These are phyloP conservation scores for Chaetops frenatus DNA, from an alignment of 2,113 vertebrate genomes.

Conservation along the genomic window DNA sequence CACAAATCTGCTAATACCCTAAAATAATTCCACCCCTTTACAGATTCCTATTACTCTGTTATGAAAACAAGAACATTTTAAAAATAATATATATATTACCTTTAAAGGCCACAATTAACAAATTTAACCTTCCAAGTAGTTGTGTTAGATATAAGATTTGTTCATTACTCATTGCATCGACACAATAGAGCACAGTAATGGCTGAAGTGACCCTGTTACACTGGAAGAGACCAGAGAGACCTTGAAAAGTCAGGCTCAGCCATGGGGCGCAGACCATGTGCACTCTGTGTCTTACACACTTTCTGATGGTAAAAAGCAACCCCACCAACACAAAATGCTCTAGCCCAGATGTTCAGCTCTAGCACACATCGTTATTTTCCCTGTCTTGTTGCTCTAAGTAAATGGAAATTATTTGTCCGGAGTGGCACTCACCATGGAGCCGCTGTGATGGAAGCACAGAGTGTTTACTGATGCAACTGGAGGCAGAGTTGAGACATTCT, in stretches of 20 bases:
- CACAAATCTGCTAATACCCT: neutral
- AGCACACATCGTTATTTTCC: neutral
- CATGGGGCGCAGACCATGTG: accelerated
- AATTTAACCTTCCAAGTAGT: neutral
- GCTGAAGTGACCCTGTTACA: neutral
- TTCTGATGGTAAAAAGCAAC: accelerated
- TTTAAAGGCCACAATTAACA: neutral
- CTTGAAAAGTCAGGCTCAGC: neutral
- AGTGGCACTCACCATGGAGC: neutral
- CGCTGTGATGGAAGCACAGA: accelerated
- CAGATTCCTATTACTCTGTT: neutral
- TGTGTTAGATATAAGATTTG: neutral
- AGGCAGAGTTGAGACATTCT: neutral
- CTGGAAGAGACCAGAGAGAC: neutral
- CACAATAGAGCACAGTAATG: neutral
- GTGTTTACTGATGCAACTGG: accelerated
- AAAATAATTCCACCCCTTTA: neutral
- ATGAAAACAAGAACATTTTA: too few species aligned
- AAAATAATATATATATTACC: neutral
- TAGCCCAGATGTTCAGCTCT: neutral
- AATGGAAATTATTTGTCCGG: neutral
- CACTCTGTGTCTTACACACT: neutral
- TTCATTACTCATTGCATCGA: neutral
- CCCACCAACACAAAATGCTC: accelerated
- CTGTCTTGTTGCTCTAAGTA: neutral